Percentiles rank a stretch among this genome's conserved stretches.
Conservation (phyloP, 2,113 vertebrate species). For the Polypterus senegalus region DNA sequence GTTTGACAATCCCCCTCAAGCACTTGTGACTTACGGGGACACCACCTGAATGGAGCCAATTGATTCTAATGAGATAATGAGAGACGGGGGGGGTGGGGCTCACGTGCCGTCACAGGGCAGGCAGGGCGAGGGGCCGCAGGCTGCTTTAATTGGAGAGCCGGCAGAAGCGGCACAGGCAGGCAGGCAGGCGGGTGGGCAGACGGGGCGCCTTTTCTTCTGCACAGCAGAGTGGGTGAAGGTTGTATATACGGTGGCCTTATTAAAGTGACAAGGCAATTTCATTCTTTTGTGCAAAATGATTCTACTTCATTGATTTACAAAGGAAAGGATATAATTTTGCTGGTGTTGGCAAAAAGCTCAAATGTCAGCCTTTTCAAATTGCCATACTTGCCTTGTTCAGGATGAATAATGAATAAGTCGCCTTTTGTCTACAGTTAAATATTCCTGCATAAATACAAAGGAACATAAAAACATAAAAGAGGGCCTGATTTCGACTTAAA, state of each 20-base stretch:
- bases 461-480: slow-evolving; percentile 67
- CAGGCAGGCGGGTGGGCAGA: not conserved
- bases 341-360: slow-evolving; percentile 94
- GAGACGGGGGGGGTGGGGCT: not conserved
- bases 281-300: slow-evolving; percentile 78
- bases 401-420: slow-evolving; percentile 95
- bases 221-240: slow-evolving; percentile 64
- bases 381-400: slow-evolving; percentile 70
- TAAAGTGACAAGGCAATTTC: slow-evolving; percentile 79
- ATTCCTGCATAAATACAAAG: slow-evolving; percentile 88
- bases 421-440: slow-evolving; percentile 94
- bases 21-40: too few species aligned
- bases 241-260: slow-evolving; percentile 77
- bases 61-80: not conserved
- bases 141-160: slow-evolving; percentile 53
- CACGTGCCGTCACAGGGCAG: slow-evolving; percentile 37
- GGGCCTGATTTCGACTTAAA: slow-evolving; percentile 77
- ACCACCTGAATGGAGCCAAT: not conserved
- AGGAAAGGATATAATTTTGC: slow-evolving; percentile 85
- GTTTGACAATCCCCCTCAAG: too few species aligned
- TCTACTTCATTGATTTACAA: slow-evolving; percentile 87
- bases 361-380: slow-evolving; percentile 96
- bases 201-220: slow-evolving; percentile 31
- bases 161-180: slow-evolving; percentile 25
- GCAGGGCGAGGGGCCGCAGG: slow-evolving; percentile 34